phyloP scores from a whole-genome alignment of 2,888 invertebrate species.

The Deroplatys truncata region DNA sequence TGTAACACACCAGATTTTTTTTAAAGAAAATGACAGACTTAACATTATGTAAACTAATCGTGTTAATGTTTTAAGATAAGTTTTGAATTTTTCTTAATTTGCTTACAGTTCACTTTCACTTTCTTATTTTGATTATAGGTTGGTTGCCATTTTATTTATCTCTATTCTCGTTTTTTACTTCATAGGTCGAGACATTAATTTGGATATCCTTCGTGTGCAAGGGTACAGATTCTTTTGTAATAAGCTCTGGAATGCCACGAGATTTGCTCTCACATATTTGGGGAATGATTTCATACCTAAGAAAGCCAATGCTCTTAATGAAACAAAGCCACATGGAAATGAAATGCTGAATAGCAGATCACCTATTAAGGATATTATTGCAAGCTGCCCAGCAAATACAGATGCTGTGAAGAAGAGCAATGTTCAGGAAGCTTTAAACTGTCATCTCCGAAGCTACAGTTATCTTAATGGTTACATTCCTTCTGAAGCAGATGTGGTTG shows the following conservation, averaged over 20 bases:
- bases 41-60: too few relatives aligned
- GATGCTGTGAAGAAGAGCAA: neutral
- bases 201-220: conserved; percentile 90
- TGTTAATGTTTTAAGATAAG: too few relatives aligned
- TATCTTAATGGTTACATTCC: conserved; percentile 46
- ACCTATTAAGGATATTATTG: conserved; percentile 5
- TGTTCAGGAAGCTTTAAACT: conserved; percentile 38
- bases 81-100: too few relatives aligned
- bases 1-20: too few relatives aligned
- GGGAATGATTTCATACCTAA: conserved; percentile 35
- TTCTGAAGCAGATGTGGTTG: conserved; percentile 43
- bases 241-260: conserved; percentile 97
- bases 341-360: neutral
- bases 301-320: neutral
- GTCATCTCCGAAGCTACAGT: conserved; percentile 43
- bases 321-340: neutral
- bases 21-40: too few relatives aligned
- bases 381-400: neutral
- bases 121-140: too few relatives aligned
- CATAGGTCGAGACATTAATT: conserved; percentile 85
- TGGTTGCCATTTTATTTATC: too few relatives aligned
- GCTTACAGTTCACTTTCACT: too few relatives aligned
- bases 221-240: conserved; percentile 97
- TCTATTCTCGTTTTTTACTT: neutral
- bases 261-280: conserved; percentile 68